Evolutionary conservation across 2,888 invertebrate species (phyloP), one percentile per base, ranked within the genome.

Genomic region (Corbicula japonica): DNA sequence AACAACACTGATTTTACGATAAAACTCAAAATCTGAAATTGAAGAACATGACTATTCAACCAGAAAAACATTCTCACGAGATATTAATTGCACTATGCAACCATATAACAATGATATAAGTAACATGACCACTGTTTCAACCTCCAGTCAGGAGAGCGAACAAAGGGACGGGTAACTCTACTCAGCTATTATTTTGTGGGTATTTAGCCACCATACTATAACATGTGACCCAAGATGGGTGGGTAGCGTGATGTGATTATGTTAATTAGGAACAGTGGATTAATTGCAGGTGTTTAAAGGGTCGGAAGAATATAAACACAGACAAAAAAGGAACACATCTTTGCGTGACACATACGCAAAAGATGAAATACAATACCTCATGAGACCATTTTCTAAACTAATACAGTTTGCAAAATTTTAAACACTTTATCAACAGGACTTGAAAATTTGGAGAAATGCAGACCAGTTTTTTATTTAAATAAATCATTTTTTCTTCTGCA

Each of bases 31-130:
- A 52, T 56, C 46, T 76, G 77, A 83, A 83, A 76, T 69, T 60
- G 80, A 78, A 77, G 78, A 68, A 46, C 65, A 30, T 32, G 48
- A 48, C 48, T 52, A 68, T 28, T 72, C 63, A 65, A 34, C 78
- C 69, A 69, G 77, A 78, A 73, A 83, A 83, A 52, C 72, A 69
- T 78, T 83, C 80, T 80, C 83, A 83, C 76, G 69, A 65, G 73
- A 83, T 83, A 76, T 78, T 56, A 78, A 77, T 66, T 50, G 60
- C 44, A 76, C 77, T 76, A 80, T 54, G 52, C 54, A 48, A 48
- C 54, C 56, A 21, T 66, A 62, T 56, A 68, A 74, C 76, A 76
- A 71, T 58, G 71, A 73, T 78, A 76, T 80, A 83, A 71, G 83
- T 80, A 83, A 83, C 61, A 52, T 80, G 80, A 83, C 76, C 62